These are phyloP conservation scores for Mythimna lalbum DNA, from an alignment of 2,888 invertebrate genomes.

Conservation along the genomic window DNA sequence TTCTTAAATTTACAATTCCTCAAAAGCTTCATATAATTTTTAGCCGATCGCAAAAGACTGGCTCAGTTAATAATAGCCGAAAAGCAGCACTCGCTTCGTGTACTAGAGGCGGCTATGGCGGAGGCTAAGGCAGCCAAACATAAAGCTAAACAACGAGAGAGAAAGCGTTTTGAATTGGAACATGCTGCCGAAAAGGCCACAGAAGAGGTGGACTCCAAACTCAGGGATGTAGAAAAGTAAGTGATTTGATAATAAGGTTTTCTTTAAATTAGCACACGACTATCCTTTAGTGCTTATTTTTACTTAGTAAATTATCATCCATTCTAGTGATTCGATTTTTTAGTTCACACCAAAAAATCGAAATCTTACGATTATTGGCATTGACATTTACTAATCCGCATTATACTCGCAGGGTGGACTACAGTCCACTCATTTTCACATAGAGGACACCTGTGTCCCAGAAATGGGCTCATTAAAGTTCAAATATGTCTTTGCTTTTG, in stretches of 20 bases:
- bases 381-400: too few relatives aligned
- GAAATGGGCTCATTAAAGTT: too few relatives aligned
- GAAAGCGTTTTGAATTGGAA: constrained; percentile 73
- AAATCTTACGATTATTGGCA: too few relatives aligned
- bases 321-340: too few relatives aligned
- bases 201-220: constrained; percentile 82
- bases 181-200: constrained; percentile 75
- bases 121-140: constrained; percentile 84
- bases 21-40: constrained; percentile 44
- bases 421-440: too few relatives aligned
- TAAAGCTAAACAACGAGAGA: constrained; percentile 77
- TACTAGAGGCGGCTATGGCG: constrained; percentile 86
- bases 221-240: constrained; percentile 83
- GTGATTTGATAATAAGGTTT: background rate
- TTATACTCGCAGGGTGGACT: too few relatives aligned
- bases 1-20: background rate
- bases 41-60: constrained; percentile 86
- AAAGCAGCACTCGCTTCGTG: constrained; percentile 85
- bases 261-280: too few relatives aligned
- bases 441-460: too few relatives aligned
- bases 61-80: constrained; percentile 87
- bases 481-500: background rate
- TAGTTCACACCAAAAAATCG: too few relatives aligned
- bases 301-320: too few relatives aligned
- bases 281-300: too few relatives aligned